Percentiles rank a stretch among this genome's conserved stretches.
Evolutionary conservation across 2,797 vertebrate species (phyloP).

Genomic region (Chelidonichthys spinosus): DNA sequence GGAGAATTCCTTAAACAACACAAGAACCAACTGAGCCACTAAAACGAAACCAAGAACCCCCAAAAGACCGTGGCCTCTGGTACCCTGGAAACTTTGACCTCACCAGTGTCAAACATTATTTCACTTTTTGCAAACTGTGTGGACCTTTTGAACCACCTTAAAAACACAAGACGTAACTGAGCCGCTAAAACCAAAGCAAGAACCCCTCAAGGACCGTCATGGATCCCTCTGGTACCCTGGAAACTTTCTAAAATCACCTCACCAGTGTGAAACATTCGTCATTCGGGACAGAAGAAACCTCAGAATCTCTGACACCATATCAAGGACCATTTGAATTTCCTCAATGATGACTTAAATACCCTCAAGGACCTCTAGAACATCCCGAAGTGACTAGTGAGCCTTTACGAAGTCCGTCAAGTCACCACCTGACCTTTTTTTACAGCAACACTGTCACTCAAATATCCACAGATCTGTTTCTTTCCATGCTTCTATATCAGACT

Average conservation of each 20-base stretch:
- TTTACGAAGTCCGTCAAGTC: constrained; percentile 11
- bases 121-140: background rate
- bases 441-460: constrained; percentile 14
- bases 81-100: background rate
- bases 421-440: constrained; percentile 25
- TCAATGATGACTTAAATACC: background rate
- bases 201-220: background rate
- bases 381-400: background rate
- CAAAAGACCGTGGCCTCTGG: background rate
- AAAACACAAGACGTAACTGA: background rate
- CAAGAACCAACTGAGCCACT: background rate
- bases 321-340: background rate
- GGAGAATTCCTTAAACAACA: background rate
- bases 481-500: background rate
- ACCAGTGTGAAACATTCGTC: background rate
- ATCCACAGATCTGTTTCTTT: background rate
- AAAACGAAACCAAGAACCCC: background rate
- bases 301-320: background rate
- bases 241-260: too few species aligned
- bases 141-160: too few species aligned
- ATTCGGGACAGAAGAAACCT: background rate
- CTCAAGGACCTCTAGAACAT: constrained; percentile 4
- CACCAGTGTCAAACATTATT: background rate
- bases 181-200: background rate
- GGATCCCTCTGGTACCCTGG: too few species aligned